A percentile compares a stretch with the other conserved stretches of the same genome.
These are phyloP conservation scores for Patagioenas fasciata DNA, from an alignment of 2,113 vertebrate species.

Conservation along the genomic window DNA sequence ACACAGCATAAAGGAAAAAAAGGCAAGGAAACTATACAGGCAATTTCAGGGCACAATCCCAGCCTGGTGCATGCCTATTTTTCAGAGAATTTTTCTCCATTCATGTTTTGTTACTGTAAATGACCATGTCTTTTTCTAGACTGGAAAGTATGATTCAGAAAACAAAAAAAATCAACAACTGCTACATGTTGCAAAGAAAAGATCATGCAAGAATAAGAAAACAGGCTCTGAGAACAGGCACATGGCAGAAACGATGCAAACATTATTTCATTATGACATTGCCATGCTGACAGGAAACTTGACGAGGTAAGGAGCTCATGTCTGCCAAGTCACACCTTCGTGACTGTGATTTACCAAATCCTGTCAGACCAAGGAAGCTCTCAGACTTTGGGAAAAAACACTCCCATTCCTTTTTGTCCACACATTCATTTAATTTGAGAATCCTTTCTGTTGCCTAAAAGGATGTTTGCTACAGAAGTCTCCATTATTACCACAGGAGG, in stretches of 20 bases:
- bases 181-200: background rate
- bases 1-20: background rate
- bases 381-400: background rate
- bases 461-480: background rate
- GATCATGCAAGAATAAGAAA: background rate
- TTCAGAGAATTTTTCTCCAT: background rate
- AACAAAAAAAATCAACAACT: background rate
- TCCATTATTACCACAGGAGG: background rate
- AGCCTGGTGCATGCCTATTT: background rate
- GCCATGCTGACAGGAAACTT: background rate
- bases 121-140: background rate
- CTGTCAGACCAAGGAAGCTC: background rate
- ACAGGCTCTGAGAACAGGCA: background rate
- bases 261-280: background rate
- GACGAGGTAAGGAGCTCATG: background rate
- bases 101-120: background rate
- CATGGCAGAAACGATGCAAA: background rate
- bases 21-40: accelerated
- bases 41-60: background rate
- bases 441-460: background rate
- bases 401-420: background rate
- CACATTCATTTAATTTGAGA: background rate
- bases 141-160: background rate
- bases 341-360: background rate
- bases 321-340: background rate